A percentile compares a stretch with the other conserved stretches of the same genome.
Evolutionary conservation across 2,888 invertebrate species (phyloP).

Genomic region (Serripes groenlandicus): DNA sequence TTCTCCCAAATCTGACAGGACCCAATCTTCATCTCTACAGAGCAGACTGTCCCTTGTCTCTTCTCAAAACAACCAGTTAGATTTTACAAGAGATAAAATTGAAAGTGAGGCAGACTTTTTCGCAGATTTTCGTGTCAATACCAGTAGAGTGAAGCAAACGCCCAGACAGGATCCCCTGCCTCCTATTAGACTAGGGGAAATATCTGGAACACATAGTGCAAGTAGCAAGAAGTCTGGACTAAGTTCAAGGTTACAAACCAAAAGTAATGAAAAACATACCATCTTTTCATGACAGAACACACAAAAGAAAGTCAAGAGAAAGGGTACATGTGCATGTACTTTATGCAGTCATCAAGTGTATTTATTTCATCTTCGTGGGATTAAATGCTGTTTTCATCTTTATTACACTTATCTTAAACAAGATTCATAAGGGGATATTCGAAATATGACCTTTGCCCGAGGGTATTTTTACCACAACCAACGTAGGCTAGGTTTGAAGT

Average conservation of each 20-base stretch:
- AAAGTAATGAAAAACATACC: conserved; percentile 2
- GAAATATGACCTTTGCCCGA: too few species aligned
- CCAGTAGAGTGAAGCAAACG: conserved; percentile 67
- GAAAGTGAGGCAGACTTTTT: conserved; percentile 77
- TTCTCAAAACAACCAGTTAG: conserved; percentile 73
- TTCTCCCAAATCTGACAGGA: conserved; percentile 31
- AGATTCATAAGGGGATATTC: too few species aligned
- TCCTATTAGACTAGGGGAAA: conserved; percentile 58
- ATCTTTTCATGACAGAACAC: conserved; percentile 13
- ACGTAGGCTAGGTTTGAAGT: too few species aligned
- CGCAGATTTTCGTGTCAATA: conserved; percentile 73
- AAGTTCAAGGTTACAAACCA: conserved; percentile 15
- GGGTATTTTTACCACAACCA: too few species aligned
- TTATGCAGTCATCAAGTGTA: too few species aligned
- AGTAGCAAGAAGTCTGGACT: conserved; percentile 4
- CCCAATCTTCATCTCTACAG: neutral
- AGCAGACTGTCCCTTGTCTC: conserved; percentile 24
- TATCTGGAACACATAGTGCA: conserved; percentile 4
- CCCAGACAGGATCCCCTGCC: conserved; percentile 72
- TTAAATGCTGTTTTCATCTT: too few species aligned
- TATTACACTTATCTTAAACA: too few species aligned
- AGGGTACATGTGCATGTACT: too few species aligned
- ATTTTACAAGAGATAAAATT: conserved; percentile 73
- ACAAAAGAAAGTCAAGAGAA: too few species aligned
- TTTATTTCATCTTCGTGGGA: too few species aligned